Evolutionary conservation across 2,797 vertebrate genomes (phyloP), one percentile per base, ranked within the genome.

Genomic region (Podarcis lilfordi): DNA sequence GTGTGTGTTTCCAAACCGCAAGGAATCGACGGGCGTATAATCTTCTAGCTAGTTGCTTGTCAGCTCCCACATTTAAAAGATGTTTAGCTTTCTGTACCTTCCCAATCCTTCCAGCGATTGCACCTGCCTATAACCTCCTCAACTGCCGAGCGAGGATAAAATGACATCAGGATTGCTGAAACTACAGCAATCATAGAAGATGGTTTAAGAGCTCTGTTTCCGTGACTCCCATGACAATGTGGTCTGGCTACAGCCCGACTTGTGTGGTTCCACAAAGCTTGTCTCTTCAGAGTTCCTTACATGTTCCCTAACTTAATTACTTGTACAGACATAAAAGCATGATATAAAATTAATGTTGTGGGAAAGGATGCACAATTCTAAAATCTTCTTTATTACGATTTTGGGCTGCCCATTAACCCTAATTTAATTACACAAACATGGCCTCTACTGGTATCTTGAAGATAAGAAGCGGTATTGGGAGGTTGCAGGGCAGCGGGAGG

Each of bases 201-300:
- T 90, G 86, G 72, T 50, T 88, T 90, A 86, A 86, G 71, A 71
- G 45, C 23, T 43, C 15, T n/a, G 13, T 45, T 87, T 85, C 71
- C 69, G 82, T 85, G 89, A 90, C 82, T 90, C 78, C 82, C 78
- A 71, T 87, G 45, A 71, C 82, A 85, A 90, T 85, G 82, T 10
- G 10, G 35, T 43, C 35, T 17, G 10, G 27, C 43, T 76, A 23
- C 25, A 59, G 35, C 43, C 71, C 59, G 32, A 40, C 32, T 76
- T n/a, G n/a, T 23, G 15, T 29, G 13, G 37, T n/a, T 27, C 68
- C 19, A 10, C 80, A 66, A 35, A 21, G 29, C 55, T 66, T 1
- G 29, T 37, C 78, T 77, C 32, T 85, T 29, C 37, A 27, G 35
- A 81, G 19, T 69, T 77, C 19, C 61, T 77, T 29, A 85, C 66